Conservation (phyloP, 2,113 vertebrate species). For the Hemiscyllium ocellatum region DNA sequence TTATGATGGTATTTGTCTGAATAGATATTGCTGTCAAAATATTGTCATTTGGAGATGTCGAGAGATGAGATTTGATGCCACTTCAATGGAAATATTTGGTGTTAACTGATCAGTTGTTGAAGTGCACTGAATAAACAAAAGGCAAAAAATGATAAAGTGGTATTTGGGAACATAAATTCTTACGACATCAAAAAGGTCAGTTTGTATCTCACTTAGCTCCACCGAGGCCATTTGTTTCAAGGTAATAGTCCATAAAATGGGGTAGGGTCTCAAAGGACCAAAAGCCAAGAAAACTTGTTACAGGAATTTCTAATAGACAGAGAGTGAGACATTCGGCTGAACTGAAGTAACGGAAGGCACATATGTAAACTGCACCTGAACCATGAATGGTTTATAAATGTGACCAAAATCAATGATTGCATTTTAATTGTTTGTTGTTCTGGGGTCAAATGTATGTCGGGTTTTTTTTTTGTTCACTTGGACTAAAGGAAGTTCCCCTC, state of each 20-base stretch:
- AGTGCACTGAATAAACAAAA: neutral
- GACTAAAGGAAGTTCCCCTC: neutral
- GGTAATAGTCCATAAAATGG: neutral
- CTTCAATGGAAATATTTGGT: neutral
- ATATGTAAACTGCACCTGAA: neutral
- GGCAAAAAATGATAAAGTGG: neutral
- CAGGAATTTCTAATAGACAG: neutral
- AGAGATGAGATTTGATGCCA: neutral
- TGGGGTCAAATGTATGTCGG: neutral
- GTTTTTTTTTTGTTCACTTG: neutral
- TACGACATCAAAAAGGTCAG: neutral
- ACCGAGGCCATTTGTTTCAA: constrained; percentile 3
- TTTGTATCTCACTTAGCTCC: neutral
- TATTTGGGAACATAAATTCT: neutral
- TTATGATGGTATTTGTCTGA: constrained; percentile 6
- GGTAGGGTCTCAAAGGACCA: neutral
- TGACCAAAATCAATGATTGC: neutral
- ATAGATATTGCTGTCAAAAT: constrained; percentile 1
- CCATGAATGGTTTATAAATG: neutral
- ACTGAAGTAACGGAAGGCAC: neutral
- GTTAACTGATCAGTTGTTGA: neutral
- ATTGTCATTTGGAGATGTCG: neutral
- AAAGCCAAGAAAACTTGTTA: neutral
- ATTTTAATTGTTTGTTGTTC: neutral
- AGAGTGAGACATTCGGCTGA: neutral